Conservation (phyloP, 2,113 vertebrate species). For the Zosterops hypoxanthus region DNA sequence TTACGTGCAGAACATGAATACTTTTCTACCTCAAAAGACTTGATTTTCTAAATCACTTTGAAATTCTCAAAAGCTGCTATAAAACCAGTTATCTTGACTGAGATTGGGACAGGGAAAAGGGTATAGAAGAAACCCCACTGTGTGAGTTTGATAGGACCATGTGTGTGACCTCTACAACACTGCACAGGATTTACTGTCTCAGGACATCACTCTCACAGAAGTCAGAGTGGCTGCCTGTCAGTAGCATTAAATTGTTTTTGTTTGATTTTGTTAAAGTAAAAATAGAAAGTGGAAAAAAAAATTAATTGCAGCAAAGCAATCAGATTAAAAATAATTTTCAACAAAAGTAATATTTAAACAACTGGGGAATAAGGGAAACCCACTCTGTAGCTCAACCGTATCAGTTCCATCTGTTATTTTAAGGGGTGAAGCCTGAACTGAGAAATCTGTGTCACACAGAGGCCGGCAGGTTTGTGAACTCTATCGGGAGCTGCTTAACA, state of each 20-base stretch:
- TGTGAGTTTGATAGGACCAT: background rate
- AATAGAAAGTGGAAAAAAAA: background rate
- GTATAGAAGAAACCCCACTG: constrained; percentile 2
- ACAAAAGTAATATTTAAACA: constrained; percentile 41
- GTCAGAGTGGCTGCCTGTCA: background rate
- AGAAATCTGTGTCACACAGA: constrained; percentile 57
- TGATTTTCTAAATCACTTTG: constrained; percentile 52
- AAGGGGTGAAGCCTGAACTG: constrained; percentile 50
- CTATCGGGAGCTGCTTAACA: constrained; percentile 59
- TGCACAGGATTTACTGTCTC: background rate
- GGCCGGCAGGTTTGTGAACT: constrained; percentile 66
- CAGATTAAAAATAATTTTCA: constrained; percentile 10
- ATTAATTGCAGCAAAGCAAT: background rate
- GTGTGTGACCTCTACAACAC: background rate
- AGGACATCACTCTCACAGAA: background rate
- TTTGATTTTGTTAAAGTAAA: background rate
- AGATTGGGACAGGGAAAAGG: background rate
- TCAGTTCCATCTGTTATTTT: constrained; percentile 63
- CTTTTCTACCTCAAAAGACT: constrained; percentile 24
- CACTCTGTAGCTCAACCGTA: background rate
- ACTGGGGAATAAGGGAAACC: background rate
- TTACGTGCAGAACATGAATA: constrained; percentile 9
- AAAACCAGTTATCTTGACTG: constrained; percentile 29
- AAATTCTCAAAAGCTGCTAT: constrained; percentile 49
- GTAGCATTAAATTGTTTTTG: background rate